Conservation (phyloP, 2,113 vertebrate species). For the Anolis carolinensis region DNA sequence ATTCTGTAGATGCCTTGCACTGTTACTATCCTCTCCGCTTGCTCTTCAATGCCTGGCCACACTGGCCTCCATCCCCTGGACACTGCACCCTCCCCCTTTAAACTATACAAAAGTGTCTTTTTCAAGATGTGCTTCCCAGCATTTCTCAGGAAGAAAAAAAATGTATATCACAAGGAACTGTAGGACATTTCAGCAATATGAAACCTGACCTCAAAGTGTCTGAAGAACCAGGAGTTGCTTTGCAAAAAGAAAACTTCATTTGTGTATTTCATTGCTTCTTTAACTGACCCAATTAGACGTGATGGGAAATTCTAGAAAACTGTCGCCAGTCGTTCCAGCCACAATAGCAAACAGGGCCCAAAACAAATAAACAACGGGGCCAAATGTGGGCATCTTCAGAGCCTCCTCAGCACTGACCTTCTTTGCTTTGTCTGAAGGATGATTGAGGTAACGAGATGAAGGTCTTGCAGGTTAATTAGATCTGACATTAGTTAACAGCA, state of each 20-base stretch:
- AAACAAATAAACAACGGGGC: conserved; percentile 85
- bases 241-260: conserved; percentile 93
- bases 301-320: conserved; percentile 82
- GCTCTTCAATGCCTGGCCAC: conserved; percentile 71
- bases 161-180: conserved; percentile 79
- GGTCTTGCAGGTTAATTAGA: conserved; percentile 80
- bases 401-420: conserved; percentile 73
- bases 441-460: conserved; percentile 67
- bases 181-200: conserved; percentile 85
- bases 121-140: conserved; percentile 69
- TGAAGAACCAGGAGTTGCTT: conserved; percentile 89
- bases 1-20: conserved; percentile 91
- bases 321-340: conserved; percentile 80
- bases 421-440: conserved; percentile 58
- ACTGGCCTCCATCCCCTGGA: conserved; percentile 60
- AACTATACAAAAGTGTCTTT: conserved; percentile 80
- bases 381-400: conserved; percentile 71
- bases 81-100: conserved; percentile 73
- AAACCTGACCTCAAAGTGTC: conserved; percentile 91
- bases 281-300: conserved; percentile 76
- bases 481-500: conserved; percentile 84
- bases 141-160: conserved; percentile 71
- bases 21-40: conserved; percentile 77
- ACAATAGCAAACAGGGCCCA: conserved; percentile 85
- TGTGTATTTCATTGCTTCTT: conserved; percentile 77